A percentile compares a stretch with the other conserved stretches of the same genome.
phyloP scores from a whole-genome alignment of 2,113 vertebrate species.

The Aplodontia rufa region DNA sequence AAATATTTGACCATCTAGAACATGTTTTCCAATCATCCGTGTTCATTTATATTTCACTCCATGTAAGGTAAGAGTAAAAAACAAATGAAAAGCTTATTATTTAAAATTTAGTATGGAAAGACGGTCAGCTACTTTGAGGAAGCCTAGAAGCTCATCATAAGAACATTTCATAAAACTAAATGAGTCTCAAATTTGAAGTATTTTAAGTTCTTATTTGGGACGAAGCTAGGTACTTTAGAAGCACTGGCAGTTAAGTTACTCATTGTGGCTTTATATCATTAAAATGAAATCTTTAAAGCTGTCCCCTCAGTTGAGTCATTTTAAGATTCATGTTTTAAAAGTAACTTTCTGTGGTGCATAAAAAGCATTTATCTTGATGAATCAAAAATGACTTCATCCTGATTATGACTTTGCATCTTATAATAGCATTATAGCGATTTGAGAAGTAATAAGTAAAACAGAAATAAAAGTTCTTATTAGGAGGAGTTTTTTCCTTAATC shows the following conservation, averaged over 20 bases:
- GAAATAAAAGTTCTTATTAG: background rate
- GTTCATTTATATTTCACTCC: background rate
- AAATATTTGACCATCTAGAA: background rate
- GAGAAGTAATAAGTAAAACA: background rate
- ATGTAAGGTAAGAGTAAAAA: background rate
- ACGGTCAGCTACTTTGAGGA: background rate
- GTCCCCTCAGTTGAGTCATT: background rate
- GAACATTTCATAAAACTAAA: background rate
- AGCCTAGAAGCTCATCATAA: background rate
- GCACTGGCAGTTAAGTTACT: background rate
- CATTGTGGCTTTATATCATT: conserved; percentile 14
- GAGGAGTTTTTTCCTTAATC: background rate
- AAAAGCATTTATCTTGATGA: conserved; percentile 34
- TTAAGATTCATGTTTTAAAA: background rate
- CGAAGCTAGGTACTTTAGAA: background rate
- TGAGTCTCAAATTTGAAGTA: background rate
- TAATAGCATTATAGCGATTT: background rate
- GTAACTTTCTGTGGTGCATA: background rate
- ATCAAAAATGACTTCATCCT: background rate
- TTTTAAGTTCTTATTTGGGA: background rate
- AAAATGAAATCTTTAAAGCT: conserved; percentile 22
- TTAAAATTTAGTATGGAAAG: background rate
- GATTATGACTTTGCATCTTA: background rate
- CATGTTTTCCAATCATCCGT: background rate
- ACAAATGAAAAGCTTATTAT: background rate